Evolutionary conservation across 2,113 vertebrate species (phyloP).

Genomic region (Uria lomvia): DNA sequence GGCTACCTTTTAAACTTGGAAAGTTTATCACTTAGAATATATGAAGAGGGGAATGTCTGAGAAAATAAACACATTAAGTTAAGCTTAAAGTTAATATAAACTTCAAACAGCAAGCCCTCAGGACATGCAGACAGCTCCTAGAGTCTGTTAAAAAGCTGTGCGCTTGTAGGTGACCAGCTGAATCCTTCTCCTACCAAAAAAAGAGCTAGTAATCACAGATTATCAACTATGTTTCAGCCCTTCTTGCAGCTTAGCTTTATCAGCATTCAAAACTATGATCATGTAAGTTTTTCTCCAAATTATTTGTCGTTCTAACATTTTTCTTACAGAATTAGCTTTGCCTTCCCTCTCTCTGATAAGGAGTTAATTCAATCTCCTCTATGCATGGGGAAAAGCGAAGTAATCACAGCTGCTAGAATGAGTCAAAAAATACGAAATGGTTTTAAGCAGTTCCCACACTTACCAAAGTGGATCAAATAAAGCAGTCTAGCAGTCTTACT

Average conservation of each 20-base stretch:
- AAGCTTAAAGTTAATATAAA: not conserved
- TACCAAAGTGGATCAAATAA: not conserved
- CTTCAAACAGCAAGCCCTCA: not conserved
- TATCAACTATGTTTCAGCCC: not conserved
- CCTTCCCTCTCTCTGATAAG: not conserved
- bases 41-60: not conserved
- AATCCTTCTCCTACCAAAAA: not conserved
- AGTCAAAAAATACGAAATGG: not conserved
- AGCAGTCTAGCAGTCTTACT: not conserved
- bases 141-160: not conserved
- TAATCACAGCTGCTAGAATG: not conserved
- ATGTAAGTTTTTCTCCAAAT: not conserved
- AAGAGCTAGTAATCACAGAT: not conserved
- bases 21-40: not conserved
- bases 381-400: not conserved
- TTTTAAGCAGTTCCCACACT: not conserved
- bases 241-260: not conserved
- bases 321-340: not conserved
- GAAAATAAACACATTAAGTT: slow-evolving; percentile 2
- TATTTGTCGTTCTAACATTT: not conserved
- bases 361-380: not conserved
- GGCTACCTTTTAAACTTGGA: not conserved
- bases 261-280: not conserved
- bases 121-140: not conserved
- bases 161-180: not conserved